These are phyloP conservation scores for Chiloscyllium plagiosum DNA, from an alignment of 2,113 vertebrate genomes.

Conservation along the genomic window DNA sequence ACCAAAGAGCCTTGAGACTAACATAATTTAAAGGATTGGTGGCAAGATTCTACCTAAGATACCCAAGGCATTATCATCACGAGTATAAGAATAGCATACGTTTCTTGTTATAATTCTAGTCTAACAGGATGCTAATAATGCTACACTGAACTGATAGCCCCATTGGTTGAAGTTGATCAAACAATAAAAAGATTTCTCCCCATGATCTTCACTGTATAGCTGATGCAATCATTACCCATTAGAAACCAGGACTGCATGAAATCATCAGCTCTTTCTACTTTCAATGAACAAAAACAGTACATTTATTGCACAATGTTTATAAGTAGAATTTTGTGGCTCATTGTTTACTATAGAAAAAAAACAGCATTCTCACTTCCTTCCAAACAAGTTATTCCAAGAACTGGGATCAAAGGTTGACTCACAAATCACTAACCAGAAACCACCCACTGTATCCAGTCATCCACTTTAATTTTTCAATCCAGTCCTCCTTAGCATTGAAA, in stretches of 20 bases:
- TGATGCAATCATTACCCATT: not conserved
- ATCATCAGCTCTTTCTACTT: not conserved
- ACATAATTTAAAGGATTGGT: too few relatives aligned
- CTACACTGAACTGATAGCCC: not conserved
- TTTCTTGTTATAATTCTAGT: not conserved
- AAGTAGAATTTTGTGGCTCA: not conserved
- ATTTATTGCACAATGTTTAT: not conserved
- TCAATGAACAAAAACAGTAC: not conserved
- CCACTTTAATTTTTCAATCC: not conserved
- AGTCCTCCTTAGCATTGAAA: conserved; percentile 27
- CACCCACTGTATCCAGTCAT: conserved; percentile 21
- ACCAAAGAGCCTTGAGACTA: too few relatives aligned
- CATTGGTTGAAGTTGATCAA: not conserved
- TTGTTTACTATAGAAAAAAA: not conserved
- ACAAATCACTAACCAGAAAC: conserved; percentile 38
- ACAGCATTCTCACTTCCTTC: conserved; percentile 46
- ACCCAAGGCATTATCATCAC: too few relatives aligned
- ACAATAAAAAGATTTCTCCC: not conserved
- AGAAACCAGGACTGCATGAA: not conserved
- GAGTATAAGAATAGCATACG: not conserved
- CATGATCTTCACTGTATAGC: not conserved
- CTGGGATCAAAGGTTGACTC: conserved; percentile 43
- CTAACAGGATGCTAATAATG: not conserved
- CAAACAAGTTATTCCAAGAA: conserved; percentile 43
- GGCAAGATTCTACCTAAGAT: too few relatives aligned